phyloP scores from a whole-genome alignment of 2,113 vertebrate genomes.

The Lonchura striata region DNA sequence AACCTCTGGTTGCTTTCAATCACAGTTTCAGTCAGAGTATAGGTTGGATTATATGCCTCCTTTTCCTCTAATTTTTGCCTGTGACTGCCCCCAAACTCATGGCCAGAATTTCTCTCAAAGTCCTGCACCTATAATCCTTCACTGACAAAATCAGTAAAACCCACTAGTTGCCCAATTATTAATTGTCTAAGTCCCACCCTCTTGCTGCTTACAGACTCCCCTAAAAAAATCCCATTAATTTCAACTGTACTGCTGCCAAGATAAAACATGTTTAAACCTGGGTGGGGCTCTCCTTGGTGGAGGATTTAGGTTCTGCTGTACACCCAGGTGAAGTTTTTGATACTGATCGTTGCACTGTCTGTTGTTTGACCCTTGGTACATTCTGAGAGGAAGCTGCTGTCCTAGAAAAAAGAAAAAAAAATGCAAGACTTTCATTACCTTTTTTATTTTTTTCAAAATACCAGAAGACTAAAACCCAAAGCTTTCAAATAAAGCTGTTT shows the following conservation, averaged over 20 bases:
- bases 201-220: not conserved
- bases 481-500: not conserved
- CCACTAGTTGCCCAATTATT: not conserved
- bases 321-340: constrained; percentile 64
- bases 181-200: not conserved
- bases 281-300: constrained; percentile 62
- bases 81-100: not conserved
- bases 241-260: not conserved
- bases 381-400: constrained; percentile 68
- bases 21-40: too few relatives aligned
- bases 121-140: not conserved
- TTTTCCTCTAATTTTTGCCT: not conserved
- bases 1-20: not conserved
- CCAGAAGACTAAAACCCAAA: not conserved
- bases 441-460: not conserved
- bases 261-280: constrained; percentile 45
- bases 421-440: not conserved
- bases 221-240: not conserved
- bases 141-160: not conserved
- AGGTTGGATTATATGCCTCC: not conserved
- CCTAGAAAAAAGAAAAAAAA: constrained; percentile 61
- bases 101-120: not conserved
- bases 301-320: constrained; percentile 46
- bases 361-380: constrained; percentile 78
- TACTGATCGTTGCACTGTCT: constrained; percentile 28